phyloP scores from a whole-genome alignment of 1,140 invertebrate species.

The Ceratina japonica region DNA sequence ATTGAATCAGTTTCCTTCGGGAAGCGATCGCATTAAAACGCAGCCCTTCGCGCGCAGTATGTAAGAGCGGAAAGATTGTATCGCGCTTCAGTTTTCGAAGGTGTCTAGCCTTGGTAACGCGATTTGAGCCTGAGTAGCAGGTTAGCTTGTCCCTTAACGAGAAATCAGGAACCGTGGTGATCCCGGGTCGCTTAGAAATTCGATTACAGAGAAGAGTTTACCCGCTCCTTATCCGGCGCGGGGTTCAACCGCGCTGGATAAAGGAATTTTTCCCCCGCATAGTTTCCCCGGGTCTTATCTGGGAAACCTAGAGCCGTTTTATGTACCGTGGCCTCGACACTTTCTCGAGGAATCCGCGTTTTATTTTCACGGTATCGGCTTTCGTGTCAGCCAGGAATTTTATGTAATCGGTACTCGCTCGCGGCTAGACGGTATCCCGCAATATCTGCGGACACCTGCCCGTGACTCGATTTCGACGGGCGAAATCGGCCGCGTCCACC shows the following conservation, averaged over 20 bases:
- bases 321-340: slow-evolving; percentile 2
- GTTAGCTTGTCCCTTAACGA: slow-evolving; percentile 18
- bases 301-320: slow-evolving; percentile 16
- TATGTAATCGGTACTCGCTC: neutral
- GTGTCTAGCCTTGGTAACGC: neutral
- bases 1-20: slow-evolving; percentile 2
- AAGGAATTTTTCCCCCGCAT: slow-evolving; percentile 19
- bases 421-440: neutral
- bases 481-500: neutral
- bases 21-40: neutral
- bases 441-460: neutral
- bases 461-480: no score
- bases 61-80: slow-evolving; percentile 13
- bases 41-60: no score
- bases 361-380: slow-evolving; percentile 24
- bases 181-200: slow-evolving; percentile 34
- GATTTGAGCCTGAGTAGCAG: neutral
- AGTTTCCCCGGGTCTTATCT: slow-evolving; percentile 9
- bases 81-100: neutral
- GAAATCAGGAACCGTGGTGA: slow-evolving; percentile 14
- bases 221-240: neutral
- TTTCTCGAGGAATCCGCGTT: neutral
- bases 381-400: slow-evolving; percentile 22
- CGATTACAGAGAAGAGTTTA: slow-evolving; percentile 15
- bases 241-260: neutral